Conservation (phyloP, 2,888 invertebrate species). For the Macaria notata region DNA sequence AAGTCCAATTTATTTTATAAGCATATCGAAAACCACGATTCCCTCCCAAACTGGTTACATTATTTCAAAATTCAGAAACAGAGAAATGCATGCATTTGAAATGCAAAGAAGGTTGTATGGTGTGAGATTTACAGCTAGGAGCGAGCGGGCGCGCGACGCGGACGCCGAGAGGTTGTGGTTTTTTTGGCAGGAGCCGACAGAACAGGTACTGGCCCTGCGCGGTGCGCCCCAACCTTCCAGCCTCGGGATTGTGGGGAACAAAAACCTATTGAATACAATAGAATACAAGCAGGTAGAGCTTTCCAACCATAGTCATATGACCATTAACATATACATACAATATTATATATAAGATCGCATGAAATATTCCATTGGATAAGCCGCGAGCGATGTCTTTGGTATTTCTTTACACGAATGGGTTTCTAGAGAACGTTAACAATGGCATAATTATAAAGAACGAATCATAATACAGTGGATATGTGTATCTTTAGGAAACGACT, state of each 20-base stretch:
- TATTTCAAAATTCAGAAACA: neutral
- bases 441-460: no score
- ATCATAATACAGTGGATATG: no score
- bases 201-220: slow-evolving; percentile 44
- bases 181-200: slow-evolving; percentile 42
- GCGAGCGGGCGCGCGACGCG: slow-evolving; percentile 25
- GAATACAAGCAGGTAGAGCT: slow-evolving; percentile 36
- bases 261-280: slow-evolving; percentile 38
- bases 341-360: no score
- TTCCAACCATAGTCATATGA: slow-evolving; percentile 21
- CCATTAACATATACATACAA: neutral
- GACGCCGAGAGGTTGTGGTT: slow-evolving; percentile 32
- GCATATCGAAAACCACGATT: no score
- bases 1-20: no score
- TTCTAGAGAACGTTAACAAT: no score
- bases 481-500: no score
- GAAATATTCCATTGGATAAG: no score
- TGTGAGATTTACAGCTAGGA: slow-evolving; percentile 23
- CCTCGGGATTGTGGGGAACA: slow-evolving; percentile 21
- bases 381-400: no score
- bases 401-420: no score
- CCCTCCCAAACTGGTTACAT: no score
- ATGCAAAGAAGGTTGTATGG: slow-evolving; percentile 8
- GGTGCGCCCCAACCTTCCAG: slow-evolving; percentile 25
- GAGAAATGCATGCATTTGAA: neutral